These are phyloP conservation scores for Deilephila elpenor DNA, from an alignment of 2,888 invertebrate genomes.

Conservation along the genomic window DNA sequence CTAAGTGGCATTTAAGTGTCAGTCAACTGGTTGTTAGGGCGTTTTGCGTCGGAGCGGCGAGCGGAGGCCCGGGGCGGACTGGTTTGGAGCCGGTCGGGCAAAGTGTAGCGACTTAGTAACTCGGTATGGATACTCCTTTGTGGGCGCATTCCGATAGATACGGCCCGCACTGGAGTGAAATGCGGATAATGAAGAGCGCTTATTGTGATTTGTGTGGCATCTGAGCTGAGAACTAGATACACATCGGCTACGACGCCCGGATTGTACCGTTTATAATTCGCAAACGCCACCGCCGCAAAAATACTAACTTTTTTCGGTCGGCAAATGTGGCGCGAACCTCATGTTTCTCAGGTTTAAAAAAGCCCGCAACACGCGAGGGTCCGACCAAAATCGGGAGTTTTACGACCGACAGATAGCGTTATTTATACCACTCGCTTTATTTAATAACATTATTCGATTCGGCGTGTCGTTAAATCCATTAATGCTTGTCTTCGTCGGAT, in stretches of 20 bases:
- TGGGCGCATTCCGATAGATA: conserved; percentile 82
- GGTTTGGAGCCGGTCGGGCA: conserved; percentile 79
- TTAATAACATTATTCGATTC: conserved; percentile 74
- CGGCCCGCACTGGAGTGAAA: conserved; percentile 70
- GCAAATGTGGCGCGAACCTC: conserved; percentile 18
- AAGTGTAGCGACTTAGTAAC: conserved; percentile 78
- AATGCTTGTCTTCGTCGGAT: conserved; percentile 63
- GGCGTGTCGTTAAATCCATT: conserved; percentile 67
- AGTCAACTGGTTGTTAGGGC: conserved; percentile 77
- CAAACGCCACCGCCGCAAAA: conserved; percentile 30
- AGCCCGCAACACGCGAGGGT: conserved; percentile 54
- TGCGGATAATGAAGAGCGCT: conserved; percentile 81
- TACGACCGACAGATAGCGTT: conserved; percentile 68
- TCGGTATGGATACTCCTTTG: conserved; percentile 76
- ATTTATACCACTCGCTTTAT: conserved; percentile 70
- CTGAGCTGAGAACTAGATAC: conserved; percentile 63
- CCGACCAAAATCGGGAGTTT: conserved; percentile 66
- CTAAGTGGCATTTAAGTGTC: conserved; percentile 82
- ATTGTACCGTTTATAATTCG: conserved; percentile 24
- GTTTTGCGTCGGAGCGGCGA: conserved; percentile 54
- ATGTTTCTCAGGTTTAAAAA: conserved; percentile 43
- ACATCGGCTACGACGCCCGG: conserved; percentile 44
- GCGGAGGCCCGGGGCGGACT: conserved; percentile 59
- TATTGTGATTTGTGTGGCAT: conserved; percentile 80
- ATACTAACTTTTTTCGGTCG: not conserved